Evolutionary conservation across 1,140 invertebrate genomes (phyloP), one percentile per base, ranked within the genome.

Genomic region (Zaprionus camerounensis): DNA sequence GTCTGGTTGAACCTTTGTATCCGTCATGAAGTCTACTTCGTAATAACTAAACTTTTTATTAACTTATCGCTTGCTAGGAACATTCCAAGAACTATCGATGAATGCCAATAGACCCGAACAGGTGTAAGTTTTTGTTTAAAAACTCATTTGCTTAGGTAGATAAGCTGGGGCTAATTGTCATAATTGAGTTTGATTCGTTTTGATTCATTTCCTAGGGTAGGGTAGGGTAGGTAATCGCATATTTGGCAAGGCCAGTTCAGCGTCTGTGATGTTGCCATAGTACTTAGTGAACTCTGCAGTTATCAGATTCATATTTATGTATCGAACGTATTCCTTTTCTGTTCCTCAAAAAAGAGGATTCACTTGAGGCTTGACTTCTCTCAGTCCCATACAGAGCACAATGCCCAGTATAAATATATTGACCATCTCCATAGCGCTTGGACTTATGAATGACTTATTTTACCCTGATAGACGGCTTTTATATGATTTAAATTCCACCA

Each of bases 241-340:
- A 6, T 51, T 44, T 1, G 34, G 15, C 11, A 44, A 17, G 36
- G 58, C 28, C 20, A 69, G 34, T 1, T 68, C 71, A 0, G 20
- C 3, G 3, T 12, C 15, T 13, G 74, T 46, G 3, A 71, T 36
- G 44, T 66, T 20, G 26, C n/a, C 17, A 56, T 31, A 63, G 12
- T 53, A 36, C 13, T 53, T 15, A 2, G 9, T 11, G 44, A 65
- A 49, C 17, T 71, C 71, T 1, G 44, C 7, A 26, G 61, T 53
- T n/a, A 85, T 36, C 0, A 61, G 20, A 7, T 44, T 61, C 1
- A 79, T 24, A 5, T 69, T 5, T 5, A 38, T 58, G 0, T 71
- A 31, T 0, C 28, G 22, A 9, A 56, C 28, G 5, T 62, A 68
- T 17, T 67, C 31, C 9, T 34, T 34, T 17, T 56, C 6, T 17